Conservation (phyloP, 2,888 invertebrate species). For the Heteropelma amictum region DNA sequence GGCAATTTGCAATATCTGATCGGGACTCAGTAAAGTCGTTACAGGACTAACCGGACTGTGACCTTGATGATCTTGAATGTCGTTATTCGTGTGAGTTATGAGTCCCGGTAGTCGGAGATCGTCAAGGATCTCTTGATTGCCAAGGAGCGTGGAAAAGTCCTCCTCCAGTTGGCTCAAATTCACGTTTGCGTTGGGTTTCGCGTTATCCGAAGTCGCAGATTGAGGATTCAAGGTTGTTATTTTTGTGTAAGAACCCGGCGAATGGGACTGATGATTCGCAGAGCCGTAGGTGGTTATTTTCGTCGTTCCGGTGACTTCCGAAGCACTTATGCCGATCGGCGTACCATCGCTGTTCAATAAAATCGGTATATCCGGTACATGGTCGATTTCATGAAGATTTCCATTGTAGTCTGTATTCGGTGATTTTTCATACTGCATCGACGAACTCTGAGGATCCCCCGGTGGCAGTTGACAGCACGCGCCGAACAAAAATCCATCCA, state of each 20-base stretch:
- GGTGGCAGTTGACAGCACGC: slow-evolving; percentile 90
- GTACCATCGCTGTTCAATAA: slow-evolving; percentile 73
- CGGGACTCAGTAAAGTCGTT: slow-evolving; percentile 70
- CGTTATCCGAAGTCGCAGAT: slow-evolving; percentile 63
- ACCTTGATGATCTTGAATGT: slow-evolving; percentile 64
- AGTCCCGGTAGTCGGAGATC: slow-evolving; percentile 70
- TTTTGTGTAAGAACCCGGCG: slow-evolving; percentile 61
- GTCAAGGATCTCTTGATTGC: slow-evolving; percentile 70
- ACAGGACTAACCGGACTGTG: slow-evolving; percentile 64
- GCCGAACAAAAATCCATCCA: slow-evolving; percentile 95
- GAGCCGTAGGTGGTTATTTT: slow-evolving; percentile 23
- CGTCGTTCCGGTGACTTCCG: slow-evolving; percentile 24
- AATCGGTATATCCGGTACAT: slow-evolving; percentile 74
- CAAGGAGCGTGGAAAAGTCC: slow-evolving; percentile 67
- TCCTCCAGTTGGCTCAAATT: slow-evolving; percentile 65
- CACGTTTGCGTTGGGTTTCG: slow-evolving; percentile 64
- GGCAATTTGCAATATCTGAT: slow-evolving; percentile 75
- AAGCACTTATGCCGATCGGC: slow-evolving; percentile 64
- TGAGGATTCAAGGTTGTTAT: slow-evolving; percentile 66
- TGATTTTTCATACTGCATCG: slow-evolving; percentile 69
- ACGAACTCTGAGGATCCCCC: slow-evolving; percentile 69
- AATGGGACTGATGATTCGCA: slow-evolving; percentile 52
- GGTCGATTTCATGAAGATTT: slow-evolving; percentile 71
- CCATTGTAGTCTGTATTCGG: slow-evolving; percentile 58
- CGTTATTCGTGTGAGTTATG: slow-evolving; percentile 69